Evolutionary conservation across 2,888 invertebrate genomes (phyloP).

Genomic region (Neelides folsomi): DNA sequence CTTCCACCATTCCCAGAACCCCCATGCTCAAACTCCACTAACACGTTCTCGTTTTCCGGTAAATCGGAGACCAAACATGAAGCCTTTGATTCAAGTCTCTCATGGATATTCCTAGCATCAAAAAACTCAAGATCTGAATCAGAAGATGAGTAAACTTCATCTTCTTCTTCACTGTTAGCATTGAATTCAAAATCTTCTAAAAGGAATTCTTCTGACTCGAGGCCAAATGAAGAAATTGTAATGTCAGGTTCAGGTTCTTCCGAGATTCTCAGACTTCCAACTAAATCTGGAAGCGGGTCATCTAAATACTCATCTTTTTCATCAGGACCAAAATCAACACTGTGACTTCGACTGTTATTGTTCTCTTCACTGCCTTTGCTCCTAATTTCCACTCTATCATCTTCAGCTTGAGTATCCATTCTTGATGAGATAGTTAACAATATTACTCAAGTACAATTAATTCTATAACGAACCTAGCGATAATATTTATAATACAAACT

Average conservation of each 20-base stretch:
- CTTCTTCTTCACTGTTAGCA: conserved; percentile 22
- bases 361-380: not conserved
- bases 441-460: too few relatives aligned
- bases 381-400: conserved; percentile 5
- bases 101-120: conserved; percentile 19
- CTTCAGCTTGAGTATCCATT: too few relatives aligned
- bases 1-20: not conserved
- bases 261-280: conserved; percentile 27
- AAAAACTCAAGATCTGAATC: conserved; percentile 32
- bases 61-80: conserved; percentile 7
- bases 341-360: not conserved
- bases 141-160: conserved; percentile 8
- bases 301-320: conserved; percentile 31
- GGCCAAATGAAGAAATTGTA: conserved; percentile 11
- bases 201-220: conserved; percentile 28
- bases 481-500: too few relatives aligned
- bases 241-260: conserved; percentile 32
- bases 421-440: too few relatives aligned
- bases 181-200: conserved; percentile 33
- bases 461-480: too few relatives aligned
- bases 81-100: conserved; percentile 2
- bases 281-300: conserved; percentile 32
- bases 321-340: conserved; percentile 2
- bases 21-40: conserved; percentile 22
- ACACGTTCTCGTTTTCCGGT: conserved; percentile 32